phyloP scores from a whole-genome alignment of 2,888 invertebrate genomes.

The Poecilus cupreus region DNA sequence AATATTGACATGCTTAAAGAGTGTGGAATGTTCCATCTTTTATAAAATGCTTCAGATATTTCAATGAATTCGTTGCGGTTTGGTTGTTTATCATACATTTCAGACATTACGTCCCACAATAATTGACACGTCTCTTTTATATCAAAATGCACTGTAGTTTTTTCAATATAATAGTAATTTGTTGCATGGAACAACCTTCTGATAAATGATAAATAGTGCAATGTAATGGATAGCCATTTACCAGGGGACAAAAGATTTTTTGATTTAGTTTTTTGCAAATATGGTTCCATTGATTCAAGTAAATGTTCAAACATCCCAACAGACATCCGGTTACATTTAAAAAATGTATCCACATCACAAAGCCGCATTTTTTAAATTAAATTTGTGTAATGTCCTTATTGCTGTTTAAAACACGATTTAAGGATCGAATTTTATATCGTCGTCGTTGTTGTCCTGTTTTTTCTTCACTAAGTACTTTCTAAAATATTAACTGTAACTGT shows the following conservation, averaged over 20 bases:
- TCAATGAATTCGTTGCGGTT: background rate
- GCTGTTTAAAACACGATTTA: conserved; percentile 17
- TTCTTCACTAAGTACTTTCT: too few species aligned
- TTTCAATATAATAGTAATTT: conserved; percentile 25
- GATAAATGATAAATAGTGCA: conserved; percentile 9
- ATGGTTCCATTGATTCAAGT: conserved; percentile 27
- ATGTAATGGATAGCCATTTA: background rate
- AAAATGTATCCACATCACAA: conserved; percentile 13
- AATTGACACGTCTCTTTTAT: conserved; percentile 20
- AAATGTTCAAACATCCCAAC: conserved; percentile 10
- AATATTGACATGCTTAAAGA: background rate
- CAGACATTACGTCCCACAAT: conserved; percentile 28
- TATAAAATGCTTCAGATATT: background rate
- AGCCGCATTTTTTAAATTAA: background rate
- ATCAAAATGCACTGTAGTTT: background rate
- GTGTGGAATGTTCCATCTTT: background rate
- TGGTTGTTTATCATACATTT: background rate
- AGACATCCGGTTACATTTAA: background rate
- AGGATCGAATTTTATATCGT: conserved; percentile 30
- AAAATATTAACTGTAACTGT: too few species aligned
- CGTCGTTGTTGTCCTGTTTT: background rate
- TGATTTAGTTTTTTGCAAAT: conserved; percentile 5
- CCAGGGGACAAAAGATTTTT: background rate
- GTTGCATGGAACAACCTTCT: conserved; percentile 34
- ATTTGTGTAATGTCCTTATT: conserved; percentile 24